Evolutionary conservation across 1,140 invertebrate genomes (phyloP).

Genomic region (Bombus impatiens): DNA sequence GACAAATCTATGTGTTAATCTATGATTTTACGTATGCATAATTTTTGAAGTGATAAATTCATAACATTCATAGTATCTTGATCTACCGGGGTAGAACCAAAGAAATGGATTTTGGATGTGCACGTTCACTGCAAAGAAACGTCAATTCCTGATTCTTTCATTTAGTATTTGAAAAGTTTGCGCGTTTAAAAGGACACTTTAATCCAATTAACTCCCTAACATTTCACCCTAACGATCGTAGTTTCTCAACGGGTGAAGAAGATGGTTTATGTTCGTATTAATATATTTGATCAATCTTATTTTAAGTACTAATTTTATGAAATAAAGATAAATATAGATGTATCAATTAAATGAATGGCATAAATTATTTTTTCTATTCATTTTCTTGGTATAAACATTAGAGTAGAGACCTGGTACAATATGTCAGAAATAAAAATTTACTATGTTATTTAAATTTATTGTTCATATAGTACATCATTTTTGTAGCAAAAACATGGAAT

Average conservation of each 20-base stretch:
- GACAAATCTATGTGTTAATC: too few relatives aligned
- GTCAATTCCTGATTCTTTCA: slow-evolving; percentile 99
- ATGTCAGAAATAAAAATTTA: background rate
- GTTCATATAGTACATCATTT: background rate
- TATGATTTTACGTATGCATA: too few relatives aligned
- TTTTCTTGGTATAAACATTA: background rate
- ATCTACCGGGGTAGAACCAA: too few relatives aligned
- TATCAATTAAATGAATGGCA: slow-evolving; percentile 15
- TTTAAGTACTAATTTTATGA: slow-evolving; percentile 90
- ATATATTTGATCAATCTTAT: slow-evolving; percentile 98
- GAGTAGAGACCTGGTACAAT: background rate
- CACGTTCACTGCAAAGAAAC: slow-evolving; percentile 97
- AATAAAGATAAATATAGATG: slow-evolving; percentile 2
- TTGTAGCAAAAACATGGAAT: background rate
- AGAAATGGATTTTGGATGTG: too few relatives aligned
- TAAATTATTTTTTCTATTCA: slow-evolving; percentile 13
- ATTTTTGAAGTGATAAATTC: too few relatives aligned
- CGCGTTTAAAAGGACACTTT: slow-evolving; percentile 98
- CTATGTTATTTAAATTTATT: slow-evolving; percentile 10
- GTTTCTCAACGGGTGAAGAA: slow-evolving; percentile 98
- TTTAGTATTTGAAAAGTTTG: slow-evolving; percentile 99
- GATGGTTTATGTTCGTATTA: slow-evolving; percentile 98
- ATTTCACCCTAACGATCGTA: slow-evolving; percentile 99
- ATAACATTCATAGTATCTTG: too few relatives aligned
- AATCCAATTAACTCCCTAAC: slow-evolving; percentile 99